Conservation (phyloP, 2,888 invertebrate species). For the Bimastos eiseni region DNA sequence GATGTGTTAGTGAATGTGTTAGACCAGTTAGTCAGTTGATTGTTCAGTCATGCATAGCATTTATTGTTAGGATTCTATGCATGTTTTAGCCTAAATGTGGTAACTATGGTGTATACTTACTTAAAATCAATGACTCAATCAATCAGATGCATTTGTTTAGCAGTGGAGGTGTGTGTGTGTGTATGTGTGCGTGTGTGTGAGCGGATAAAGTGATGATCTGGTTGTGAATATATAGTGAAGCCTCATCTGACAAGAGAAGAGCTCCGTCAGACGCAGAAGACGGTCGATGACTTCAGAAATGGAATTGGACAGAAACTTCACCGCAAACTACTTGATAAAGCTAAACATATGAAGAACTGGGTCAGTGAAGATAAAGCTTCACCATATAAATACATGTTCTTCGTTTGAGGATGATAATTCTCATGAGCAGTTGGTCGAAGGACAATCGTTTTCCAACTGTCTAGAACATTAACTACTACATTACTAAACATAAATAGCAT, state of each 20-base stretch:
- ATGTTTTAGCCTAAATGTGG: no score
- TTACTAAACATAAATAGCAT: no score
- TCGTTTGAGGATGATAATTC: no score
- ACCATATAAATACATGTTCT: no score
- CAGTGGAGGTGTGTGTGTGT: background rate
- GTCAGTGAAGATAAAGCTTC: conserved; percentile 50
- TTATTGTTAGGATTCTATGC: no score
- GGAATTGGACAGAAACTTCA: conserved; percentile 66
- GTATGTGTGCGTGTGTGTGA: background rate
- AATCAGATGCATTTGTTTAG: background rate
- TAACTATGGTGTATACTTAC: no score
- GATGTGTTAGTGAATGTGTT: no score
- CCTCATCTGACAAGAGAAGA: conserved; percentile 65
- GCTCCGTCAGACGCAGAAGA: conserved; percentile 60
- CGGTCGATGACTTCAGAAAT: conserved; percentile 65
- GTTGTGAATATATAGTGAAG: conserved; percentile 48
- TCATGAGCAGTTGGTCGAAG: no score
- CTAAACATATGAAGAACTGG: conserved; percentile 66
- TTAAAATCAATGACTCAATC: background rate
- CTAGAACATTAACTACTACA: no score
- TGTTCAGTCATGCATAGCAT: background rate
- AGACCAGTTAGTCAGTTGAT: no score
- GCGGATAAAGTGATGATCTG: background rate
- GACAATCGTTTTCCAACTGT: no score
- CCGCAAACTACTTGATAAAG: conserved; percentile 62